Conservation (phyloP, 1,140 invertebrate genomes). For the Anastrepha obliqua region DNA sequence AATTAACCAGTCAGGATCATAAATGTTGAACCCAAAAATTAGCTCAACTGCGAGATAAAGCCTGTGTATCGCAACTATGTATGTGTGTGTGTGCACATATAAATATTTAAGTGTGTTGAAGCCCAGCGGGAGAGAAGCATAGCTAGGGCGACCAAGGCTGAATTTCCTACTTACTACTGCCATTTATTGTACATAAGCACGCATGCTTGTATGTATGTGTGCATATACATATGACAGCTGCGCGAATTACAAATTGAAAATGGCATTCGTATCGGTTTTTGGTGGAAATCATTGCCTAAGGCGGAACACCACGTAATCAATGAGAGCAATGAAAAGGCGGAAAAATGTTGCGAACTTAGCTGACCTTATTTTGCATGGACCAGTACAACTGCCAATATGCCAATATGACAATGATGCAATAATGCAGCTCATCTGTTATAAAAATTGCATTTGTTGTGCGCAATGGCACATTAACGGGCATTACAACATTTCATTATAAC, state of each 20-base stretch:
- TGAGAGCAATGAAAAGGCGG: slow-evolving; percentile 33
- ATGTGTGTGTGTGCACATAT: no score
- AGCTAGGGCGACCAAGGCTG: no score
- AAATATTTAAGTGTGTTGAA: no score
- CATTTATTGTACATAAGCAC: no score
- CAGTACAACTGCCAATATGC: background rate
- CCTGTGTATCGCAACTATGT: background rate
- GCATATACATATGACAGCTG: background rate
- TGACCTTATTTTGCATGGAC: slow-evolving; percentile 10
- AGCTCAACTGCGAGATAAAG: slow-evolving; percentile 14
- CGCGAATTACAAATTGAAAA: slow-evolving; percentile 29
- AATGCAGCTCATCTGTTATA: slow-evolving; percentile 42
- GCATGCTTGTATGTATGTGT: background rate
- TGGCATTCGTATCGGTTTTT: background rate
- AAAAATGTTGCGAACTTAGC: slow-evolving; percentile 30
- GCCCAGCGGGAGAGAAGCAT: no score
- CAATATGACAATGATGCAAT: slow-evolving; percentile 28
- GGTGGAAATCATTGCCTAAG: slow-evolving; percentile 6
- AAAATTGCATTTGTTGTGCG: slow-evolving; percentile 12
- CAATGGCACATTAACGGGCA: slow-evolving; percentile 14
- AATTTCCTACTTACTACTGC: no score
- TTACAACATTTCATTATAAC: background rate
- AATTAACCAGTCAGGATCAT: background rate
- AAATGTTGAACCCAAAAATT: slow-evolving; percentile 23
- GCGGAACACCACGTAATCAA: slow-evolving; percentile 31